These are phyloP conservation scores for Pissodes strobi DNA, from an alignment of 1,140 invertebrate species.

Conservation along the genomic window DNA sequence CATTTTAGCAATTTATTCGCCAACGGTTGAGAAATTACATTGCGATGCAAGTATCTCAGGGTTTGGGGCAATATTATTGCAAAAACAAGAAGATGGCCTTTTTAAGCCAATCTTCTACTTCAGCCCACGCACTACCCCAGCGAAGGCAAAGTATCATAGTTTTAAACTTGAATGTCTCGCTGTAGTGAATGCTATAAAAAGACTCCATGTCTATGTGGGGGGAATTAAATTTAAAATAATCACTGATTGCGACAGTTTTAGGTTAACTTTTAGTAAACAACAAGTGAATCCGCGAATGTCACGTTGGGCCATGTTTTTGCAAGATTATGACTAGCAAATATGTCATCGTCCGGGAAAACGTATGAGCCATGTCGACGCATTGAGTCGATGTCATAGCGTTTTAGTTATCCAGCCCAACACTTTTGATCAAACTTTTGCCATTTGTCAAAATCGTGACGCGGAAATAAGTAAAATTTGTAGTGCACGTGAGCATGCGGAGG, in stretches of 20 bases:
- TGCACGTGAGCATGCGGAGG: neutral
- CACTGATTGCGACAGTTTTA: slow-evolving; percentile 13
- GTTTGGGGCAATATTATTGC: slow-evolving; percentile 22
- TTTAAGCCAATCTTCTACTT: slow-evolving; percentile 25
- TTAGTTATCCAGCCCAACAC: neutral
- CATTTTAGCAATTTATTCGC: slow-evolving; percentile 29
- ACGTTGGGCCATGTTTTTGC: slow-evolving; percentile 1
- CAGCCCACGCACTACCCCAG: slow-evolving; percentile 5
- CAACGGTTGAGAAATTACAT: slow-evolving; percentile 14
- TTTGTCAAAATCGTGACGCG: neutral
- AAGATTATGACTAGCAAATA: slow-evolving; percentile 3
- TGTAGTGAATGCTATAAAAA: neutral
- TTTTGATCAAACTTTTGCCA: neutral
- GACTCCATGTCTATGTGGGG: slow-evolving; percentile 3
- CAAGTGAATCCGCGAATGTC: neutral
- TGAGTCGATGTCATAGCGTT: slow-evolving; percentile 4
- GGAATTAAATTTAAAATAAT: slow-evolving; percentile 15
- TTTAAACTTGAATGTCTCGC: slow-evolving; percentile 9
- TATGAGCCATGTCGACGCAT: slow-evolving; percentile 1
- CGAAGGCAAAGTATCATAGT: slow-evolving; percentile 4
- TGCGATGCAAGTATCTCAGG: slow-evolving; percentile 22
- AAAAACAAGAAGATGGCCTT: slow-evolving; percentile 17
- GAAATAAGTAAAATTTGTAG: neutral
- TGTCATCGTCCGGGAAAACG: neutral
- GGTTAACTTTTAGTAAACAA: slow-evolving; percentile 6